Base-by-base conservation (phyloP, 1,140 invertebrate genomes). In the Papilio dardanus region DNA sequence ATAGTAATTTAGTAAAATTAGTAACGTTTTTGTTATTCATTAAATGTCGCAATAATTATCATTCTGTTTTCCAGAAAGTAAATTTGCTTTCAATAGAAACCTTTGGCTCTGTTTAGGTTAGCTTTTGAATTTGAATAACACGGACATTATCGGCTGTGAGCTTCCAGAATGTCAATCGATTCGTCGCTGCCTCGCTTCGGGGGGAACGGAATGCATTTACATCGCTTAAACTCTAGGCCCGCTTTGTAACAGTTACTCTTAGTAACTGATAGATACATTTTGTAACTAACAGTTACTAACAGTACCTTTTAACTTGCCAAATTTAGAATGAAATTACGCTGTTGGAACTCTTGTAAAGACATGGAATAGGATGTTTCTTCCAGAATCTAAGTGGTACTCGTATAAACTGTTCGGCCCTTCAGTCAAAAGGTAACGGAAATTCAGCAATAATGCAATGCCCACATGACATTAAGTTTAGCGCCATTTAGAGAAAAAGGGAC, bases 181-280 rank as follows among this genome's bases (percentile, higher is more conserved):
- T 28, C 10, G 12, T 30, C 54, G 54, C 54, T 58, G 21, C 54
- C 54, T 14, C 54, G 21, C 54, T 24, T 14, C 54, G 21, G 12
- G 54, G 54, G 7, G 21, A 58, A 58, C 54, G 24, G 54, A 58
- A 58, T 58, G 54, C 54, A 58, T 62, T 62, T 62, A 62, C 54
- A 62, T 62, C 21, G 21, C 12, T 62, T 62, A 62, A 58, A 62
- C 21, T 62, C 30, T 62, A 58, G 50, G 21, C 21, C 10, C 19
- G 50, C 50, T 58, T 58, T 24, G 46, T 33, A 33, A 33, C 7
- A 33, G 31, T 33, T 33, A 33, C 31, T 7, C 31, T 33, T 33
- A 3, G 35, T 50, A 50, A 19, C 46, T 19, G 21, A 50, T 19
- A 21, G 46, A 19, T 8, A 21, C 2, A 1, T 2, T 50, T 7